Base-by-base conservation (phyloP, 1,140 invertebrate species). In the Psix sp. region DNA sequence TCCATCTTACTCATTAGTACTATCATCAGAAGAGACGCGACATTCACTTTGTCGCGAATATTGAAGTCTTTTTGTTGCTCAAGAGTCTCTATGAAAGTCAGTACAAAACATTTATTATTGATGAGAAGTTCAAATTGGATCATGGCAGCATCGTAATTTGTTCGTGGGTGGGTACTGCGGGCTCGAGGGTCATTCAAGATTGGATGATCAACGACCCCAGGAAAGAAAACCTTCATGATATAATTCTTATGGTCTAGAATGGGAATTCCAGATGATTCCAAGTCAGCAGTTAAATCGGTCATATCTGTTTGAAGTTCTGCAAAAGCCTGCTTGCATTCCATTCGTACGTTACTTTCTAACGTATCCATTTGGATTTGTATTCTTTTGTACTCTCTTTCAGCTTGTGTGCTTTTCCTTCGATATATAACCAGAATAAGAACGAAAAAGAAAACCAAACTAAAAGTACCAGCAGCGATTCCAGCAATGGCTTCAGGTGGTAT, bases 321-420 rank as follows among this genome's bases (percentile, higher is more conserved):
- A 91, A 99, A 99, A 2, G 98, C 98, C 89, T 98, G 94, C 88
- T 99, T 98, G 83, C 98, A 99, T 86, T 99, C 98, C 76, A 96
- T 94, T 40, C 98, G 90, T 0, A 99, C 97, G 84, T 98, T 98
- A 80, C 96, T 98, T 84, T 99, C 98, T 35, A 99, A 88, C n/a
- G 96, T 98, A 76, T 99, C 98, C 95, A 99, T 98, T 87, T 99
- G 97, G 77, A 99, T 96, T 86, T 99, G 97, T 83, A 99, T 98
- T 20, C 97, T 91, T 84, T 97, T 98, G 84, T 98, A 98, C 83
- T 98, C 96, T 31, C 96, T 87, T 84, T 98, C 96, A 0, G 96
- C 96, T 86, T 98, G 95, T 1, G 96, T 98, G 39, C 94, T 97
- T 86, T 97, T 96, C 39, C 96, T 89, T 66, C 96, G 88, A 81